Base-by-base conservation (phyloP, 1,140 invertebrate species). In the Paracyclopina nana region DNA sequence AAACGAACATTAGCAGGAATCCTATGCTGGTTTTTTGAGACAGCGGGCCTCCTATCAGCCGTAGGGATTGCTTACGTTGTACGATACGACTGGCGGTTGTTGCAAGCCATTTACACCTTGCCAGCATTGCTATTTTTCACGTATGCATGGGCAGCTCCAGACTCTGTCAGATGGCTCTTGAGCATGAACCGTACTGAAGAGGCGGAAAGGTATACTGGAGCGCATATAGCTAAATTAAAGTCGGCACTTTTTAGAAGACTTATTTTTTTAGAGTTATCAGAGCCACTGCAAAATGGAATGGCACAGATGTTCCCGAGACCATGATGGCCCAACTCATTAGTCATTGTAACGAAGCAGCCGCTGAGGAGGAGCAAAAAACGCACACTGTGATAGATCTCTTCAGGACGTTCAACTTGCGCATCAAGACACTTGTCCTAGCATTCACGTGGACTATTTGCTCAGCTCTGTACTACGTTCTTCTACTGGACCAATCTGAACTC, bases 21-120 rank as follows among this genome's bases (percentile, higher is more conserved):
- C 12, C 38, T 43, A 14, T 52, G 50, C 25, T 52, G 50, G 50
- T 52, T 52, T 41, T 52, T 52, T 45, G 50, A 52, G 14, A 40
- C 50, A 11, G 22, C 24, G 12, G 50, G 50, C 12, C 40, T 52
- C 11, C 2, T 52, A 11, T 45, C 20, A 9, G 22, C 38, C 5
- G 50, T 52, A 11, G 18, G 2, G 4, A 18, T 52, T n/a, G 50
- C 50, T 3, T 52, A 44, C 30, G 5, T 52, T 5, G 11, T 52
- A 9, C 12, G 28, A 11, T 14, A 42, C 16, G 43, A 52, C 18
- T 52, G 50, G 50, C 12, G 50, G 27, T 11, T 52, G 2, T 41
- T 52, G n/a, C 50, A 52, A 27, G 24, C 27, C 4, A 18, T 42
- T 16, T 52, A 52, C 40, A 43, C 50, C 20, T 20, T 40, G 34